Percentiles rank a stretch among this genome's conserved stretches.
Evolutionary conservation across 1,140 invertebrate species (phyloP).

Genomic region (Geopemphigus sp.): DNA sequence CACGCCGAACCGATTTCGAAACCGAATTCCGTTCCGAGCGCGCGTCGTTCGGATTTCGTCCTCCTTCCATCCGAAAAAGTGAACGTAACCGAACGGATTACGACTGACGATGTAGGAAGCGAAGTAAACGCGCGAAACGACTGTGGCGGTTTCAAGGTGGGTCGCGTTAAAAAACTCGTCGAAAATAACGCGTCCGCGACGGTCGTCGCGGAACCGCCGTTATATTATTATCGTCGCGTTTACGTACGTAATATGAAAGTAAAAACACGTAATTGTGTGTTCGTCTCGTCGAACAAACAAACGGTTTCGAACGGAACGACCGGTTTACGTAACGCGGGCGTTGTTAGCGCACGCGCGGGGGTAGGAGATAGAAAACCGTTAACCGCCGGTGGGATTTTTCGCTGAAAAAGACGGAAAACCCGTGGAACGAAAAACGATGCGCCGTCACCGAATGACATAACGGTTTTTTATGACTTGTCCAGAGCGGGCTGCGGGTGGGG

Average conservation of each 20-base stretch:
- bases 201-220: background rate
- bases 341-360: background rate
- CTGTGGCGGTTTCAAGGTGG: background rate
- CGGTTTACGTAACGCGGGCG: background rate
- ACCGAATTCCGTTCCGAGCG: no score
- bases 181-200: background rate
- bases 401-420: no score
- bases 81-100: no score
- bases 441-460: background rate
- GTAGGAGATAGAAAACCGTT: background rate
- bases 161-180: background rate
- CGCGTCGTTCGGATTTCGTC: no score
- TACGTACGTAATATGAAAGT: constrained; percentile 2
- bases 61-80: no score
- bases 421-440: no score
- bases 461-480: no score
- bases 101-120: background rate
- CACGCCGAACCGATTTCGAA: no score
- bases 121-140: background rate
- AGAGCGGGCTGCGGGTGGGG: no score
- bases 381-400: no score
- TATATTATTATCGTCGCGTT: background rate
- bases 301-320: constrained; percentile 13
- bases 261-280: background rate
- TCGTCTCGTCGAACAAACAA: background rate